These are phyloP conservation scores for Theristicus caerulescens DNA, from an alignment of 2,113 vertebrate genomes.

Conservation along the genomic window DNA sequence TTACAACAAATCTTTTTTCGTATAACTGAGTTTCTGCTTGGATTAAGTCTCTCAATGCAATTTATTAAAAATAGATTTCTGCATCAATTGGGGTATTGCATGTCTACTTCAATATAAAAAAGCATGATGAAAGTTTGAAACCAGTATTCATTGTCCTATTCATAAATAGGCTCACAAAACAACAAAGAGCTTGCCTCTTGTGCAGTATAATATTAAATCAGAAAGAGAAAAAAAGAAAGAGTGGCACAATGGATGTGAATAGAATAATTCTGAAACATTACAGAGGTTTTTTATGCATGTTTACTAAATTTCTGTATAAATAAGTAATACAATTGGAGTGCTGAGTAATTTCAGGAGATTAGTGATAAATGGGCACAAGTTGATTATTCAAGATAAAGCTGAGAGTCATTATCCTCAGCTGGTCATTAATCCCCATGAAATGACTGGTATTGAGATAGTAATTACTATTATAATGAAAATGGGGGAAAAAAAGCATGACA, in stretches of 20 bases:
- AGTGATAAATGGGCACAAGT: constrained; percentile 26
- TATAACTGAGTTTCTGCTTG: background rate
- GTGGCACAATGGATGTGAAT: background rate
- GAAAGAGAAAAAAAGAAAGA: background rate
- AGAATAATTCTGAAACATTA: background rate
- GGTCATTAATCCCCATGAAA: constrained; percentile 53
- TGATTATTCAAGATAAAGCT: constrained; percentile 33
- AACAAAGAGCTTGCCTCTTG: background rate
- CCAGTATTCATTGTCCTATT: background rate
- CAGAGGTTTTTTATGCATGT: background rate
- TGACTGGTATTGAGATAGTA: constrained; percentile 34
- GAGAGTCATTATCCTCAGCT: constrained; percentile 50
- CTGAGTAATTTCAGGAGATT: constrained; percentile 38
- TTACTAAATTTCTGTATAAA: constrained; percentile 23
- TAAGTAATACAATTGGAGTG: constrained; percentile 1
- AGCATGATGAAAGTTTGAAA: background rate
- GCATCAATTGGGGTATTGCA: background rate
- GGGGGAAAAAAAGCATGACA: background rate
- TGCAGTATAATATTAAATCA: background rate
- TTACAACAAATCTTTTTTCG: background rate
- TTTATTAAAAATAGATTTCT: constrained; percentile 14
- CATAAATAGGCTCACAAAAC: background rate
- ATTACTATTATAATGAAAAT: constrained; percentile 49
- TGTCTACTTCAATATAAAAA: background rate
- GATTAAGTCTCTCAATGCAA: background rate